Conservation (phyloP, 2,113 vertebrate species). For the Lontra canadensis region DNA sequence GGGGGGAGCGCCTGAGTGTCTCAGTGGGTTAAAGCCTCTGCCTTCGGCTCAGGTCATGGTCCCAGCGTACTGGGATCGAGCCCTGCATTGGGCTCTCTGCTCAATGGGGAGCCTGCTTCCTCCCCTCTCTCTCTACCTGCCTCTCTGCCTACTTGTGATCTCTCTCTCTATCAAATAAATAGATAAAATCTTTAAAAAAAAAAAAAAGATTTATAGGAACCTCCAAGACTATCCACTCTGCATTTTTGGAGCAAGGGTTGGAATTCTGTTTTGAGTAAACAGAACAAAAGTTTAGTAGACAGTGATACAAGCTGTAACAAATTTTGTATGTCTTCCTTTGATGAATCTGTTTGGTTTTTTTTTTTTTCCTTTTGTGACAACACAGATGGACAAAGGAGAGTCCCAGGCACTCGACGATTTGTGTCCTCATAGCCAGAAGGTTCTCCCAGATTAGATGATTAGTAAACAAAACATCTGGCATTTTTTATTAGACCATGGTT, state of each 20-base stretch:
- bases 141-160: no score
- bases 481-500: conserved; percentile 10
- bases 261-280: not conserved
- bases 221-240: not conserved
- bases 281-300: conserved; percentile 27
- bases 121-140: no score
- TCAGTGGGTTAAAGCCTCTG: no score
- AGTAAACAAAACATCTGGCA: conserved; percentile 2
- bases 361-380: not conserved
- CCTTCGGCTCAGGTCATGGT: no score
- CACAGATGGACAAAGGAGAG: not conserved
- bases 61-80: no score
- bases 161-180: no score
- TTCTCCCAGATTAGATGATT: conserved; percentile 2
- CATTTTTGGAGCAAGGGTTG: conserved; percentile 26
- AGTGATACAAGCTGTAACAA: not conserved
- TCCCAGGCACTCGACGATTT: not conserved
- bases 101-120: no score
- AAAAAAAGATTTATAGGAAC: conserved; percentile 3
- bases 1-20: no score
- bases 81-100: no score
- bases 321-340: conserved; percentile 22
- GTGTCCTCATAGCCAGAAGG: not conserved
- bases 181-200: not conserved
- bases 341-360: not conserved